Conservation (phyloP, 2,797 vertebrate genomes). For the Muraenolepis orangiensis region DNA sequence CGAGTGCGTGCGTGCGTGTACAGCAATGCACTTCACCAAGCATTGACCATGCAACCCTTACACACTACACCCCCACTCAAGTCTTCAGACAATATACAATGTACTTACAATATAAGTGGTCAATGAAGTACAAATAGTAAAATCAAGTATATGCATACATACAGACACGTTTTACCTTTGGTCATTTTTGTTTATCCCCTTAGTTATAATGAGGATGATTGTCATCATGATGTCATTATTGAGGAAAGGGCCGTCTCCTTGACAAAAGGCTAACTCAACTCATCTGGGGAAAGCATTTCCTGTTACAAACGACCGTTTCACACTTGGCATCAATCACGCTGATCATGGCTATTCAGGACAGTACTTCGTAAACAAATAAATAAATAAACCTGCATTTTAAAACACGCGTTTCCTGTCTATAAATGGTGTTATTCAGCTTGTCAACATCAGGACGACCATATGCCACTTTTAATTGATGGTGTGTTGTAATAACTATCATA, state of each 20-base stretch:
- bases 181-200: neutral
- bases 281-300: conserved; percentile 33
- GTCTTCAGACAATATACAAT: neutral
- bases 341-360: conserved; percentile 13
- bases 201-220: neutral
- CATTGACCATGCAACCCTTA: neutral
- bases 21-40: neutral
- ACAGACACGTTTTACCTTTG: neutral
- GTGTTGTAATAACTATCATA: neutral
- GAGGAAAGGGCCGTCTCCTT: neutral
- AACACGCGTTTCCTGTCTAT: neutral
- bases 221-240: neutral
- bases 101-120: neutral
- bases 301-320: conserved; percentile 32
- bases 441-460: neutral
- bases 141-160: neutral
- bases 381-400: neutral
- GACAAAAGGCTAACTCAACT: conserved; percentile 18
- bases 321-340: conserved; percentile 34
- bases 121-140: neutral
- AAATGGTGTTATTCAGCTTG: neutral
- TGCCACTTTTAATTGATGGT: neutral
- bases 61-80: neutral
- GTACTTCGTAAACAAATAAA: neutral
- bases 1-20: neutral